Evolutionary conservation across 2,888 invertebrate genomes (phyloP), one percentile per base, ranked within the genome.

Genomic region (Andrena minutula): DNA sequence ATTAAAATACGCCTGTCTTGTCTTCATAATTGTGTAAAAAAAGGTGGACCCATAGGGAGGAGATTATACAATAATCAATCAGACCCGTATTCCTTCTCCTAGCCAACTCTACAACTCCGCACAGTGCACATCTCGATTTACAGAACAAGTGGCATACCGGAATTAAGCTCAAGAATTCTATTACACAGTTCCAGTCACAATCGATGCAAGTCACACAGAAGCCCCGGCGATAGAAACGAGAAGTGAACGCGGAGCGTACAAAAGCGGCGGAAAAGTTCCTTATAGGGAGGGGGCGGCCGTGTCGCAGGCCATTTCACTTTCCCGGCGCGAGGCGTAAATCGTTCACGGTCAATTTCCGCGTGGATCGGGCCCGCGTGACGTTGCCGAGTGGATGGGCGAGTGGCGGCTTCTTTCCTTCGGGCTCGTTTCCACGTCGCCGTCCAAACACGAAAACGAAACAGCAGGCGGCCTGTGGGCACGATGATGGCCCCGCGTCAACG

Each of bases 391-490:
- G 47, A 75, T 68, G 32, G 28, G 32, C 73, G 65, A 61, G 5
- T 6, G 28, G 12, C 23, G 69, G 32, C 65, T 79, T 66, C 73
- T 76, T 69, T 69, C 61, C 16, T 41, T 3, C 20, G 41, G 56
- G 65, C 70, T 63, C 58, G 63, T 74, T 68, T 78, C 53, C 65
- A 23, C 65, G 64, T 75, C 51, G 35, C 26, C 60, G 56, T 81
- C 73, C 64, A 78, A 79, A 87, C 79, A 85, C 65, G 88, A 86
- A 84, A 84, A 81, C 84, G 82, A 70, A 88, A 75, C 87, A 86
- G 84, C 87, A 75, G 87, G 88, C 23, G 88, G 73, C 23, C 82
- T 5, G 26, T 23, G 28, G 64, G 68, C 85, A 28, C 72, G 86
- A 73, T 82, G 88, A 88, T 69, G 86, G 76, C 30, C 63, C 73